Conservation (phyloP, 2,888 invertebrate genomes). For the Nemapogon koenigi region DNA sequence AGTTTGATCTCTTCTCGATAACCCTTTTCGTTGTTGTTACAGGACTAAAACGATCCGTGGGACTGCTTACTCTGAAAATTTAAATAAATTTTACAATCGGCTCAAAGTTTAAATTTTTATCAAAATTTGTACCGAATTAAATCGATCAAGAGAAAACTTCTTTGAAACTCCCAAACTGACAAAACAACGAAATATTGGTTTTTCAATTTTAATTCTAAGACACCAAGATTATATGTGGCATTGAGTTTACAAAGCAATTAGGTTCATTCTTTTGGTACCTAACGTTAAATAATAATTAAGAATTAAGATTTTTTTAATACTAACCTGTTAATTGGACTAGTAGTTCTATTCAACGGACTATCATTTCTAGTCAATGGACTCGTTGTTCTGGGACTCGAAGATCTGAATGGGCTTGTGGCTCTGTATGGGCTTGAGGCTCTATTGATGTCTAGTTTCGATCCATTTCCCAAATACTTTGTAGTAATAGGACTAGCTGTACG, state of each 20-base stretch:
- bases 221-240: no score
- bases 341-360: constrained; percentile 57
- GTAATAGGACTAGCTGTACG: constrained; percentile 58
- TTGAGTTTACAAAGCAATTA: no score
- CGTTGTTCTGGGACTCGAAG: constrained; percentile 50
- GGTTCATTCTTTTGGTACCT: no score
- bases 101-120: not conserved
- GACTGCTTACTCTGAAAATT: constrained; percentile 43
- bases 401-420: constrained; percentile 46
- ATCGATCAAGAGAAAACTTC: no score
- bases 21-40: constrained; percentile 49
- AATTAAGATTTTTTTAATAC: no score
- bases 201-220: no score
- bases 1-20: constrained; percentile 52
- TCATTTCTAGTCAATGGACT: constrained; percentile 63
- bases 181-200: no score
- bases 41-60: constrained; percentile 49
- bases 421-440: constrained; percentile 51
- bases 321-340: constrained; percentile 62
- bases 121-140: no score
- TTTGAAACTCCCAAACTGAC: no score
- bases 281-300: no score
- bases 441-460: constrained; percentile 52
- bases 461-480: constrained; percentile 58
- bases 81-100: no score